A percentile compares a stretch with the other conserved stretches of the same genome.
These are phyloP conservation scores for Acinonyx jubatus DNA, from an alignment of 2,113 vertebrate species.

Conservation along the genomic window DNA sequence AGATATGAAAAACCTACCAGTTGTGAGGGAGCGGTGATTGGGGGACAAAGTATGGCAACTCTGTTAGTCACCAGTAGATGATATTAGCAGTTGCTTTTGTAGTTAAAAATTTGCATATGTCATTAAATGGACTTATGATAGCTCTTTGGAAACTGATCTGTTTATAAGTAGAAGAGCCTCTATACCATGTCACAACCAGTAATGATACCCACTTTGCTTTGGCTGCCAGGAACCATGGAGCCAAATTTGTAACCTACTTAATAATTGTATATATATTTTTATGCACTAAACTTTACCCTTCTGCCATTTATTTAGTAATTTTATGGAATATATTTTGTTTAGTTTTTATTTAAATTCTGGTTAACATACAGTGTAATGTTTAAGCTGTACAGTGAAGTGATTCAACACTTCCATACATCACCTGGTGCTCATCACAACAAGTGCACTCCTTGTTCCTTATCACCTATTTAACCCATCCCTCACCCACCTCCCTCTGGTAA, in stretches of 20 bases:
- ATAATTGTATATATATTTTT: background rate
- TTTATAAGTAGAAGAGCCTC: background rate
- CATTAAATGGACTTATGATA: background rate
- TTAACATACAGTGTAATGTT: background rate
- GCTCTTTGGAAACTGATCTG: background rate
- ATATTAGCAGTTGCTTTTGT: background rate
- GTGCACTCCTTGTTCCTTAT: background rate
- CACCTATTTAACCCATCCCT: background rate
- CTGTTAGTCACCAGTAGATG: background rate
- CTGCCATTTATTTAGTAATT: background rate
- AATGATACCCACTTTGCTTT: background rate
- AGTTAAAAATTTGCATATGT: background rate
- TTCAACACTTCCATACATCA: background rate
- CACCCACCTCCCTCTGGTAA: background rate
- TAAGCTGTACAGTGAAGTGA: background rate
- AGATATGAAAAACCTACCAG: background rate
- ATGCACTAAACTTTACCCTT: background rate
- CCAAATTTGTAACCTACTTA: conserved; percentile 14
- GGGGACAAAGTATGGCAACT: background rate
- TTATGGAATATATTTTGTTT: background rate
- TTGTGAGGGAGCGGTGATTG: too few relatives aligned
- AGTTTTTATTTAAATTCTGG: background rate
- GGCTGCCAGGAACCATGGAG: background rate
- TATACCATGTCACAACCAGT: background rate
- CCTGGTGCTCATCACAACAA: background rate